Percentiles rank a stretch among this genome's conserved stretches.
Conservation (phyloP, 2,888 invertebrate genomes). For the Mesorhabditis spiculigera region DNA sequence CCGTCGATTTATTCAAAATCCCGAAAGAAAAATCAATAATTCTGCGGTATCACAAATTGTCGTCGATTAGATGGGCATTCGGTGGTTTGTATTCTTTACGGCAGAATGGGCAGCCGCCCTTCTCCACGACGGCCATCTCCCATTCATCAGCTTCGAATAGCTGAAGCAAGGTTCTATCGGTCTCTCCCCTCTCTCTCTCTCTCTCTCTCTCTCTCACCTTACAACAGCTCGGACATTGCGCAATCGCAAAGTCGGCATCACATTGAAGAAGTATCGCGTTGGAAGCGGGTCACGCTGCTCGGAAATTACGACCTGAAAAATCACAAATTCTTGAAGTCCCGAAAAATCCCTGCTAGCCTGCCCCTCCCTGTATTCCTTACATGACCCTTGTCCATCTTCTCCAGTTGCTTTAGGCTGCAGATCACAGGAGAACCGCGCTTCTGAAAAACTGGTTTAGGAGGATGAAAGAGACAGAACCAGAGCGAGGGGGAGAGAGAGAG, state of each 20-base stretch:
- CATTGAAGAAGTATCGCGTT: constrained; percentile 80
- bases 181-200: no score
- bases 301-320: constrained; percentile 70
- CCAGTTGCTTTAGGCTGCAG: constrained; percentile 60
- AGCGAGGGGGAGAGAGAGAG: no score
- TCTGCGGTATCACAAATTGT: constrained; percentile 8
- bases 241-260: constrained; percentile 86
- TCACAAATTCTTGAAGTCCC: no score
- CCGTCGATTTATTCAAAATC: not conserved
- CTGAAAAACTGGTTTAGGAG: constrained; percentile 10
- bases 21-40: not conserved
- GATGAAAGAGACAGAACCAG: no score
- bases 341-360: no score
- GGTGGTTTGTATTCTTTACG: constrained; percentile 61
- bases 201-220: constrained; percentile 67
- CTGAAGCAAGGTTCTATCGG: no score
- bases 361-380: not conserved
- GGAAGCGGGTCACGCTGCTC: constrained; percentile 73
- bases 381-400: constrained; percentile 73
- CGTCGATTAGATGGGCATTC: constrained; percentile 21
- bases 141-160: constrained; percentile 93
- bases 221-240: constrained; percentile 80
- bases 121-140: constrained; percentile 84
- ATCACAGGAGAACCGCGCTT: constrained; percentile 25
- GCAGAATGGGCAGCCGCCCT: constrained; percentile 90